A percentile compares a stretch with the other conserved stretches of the same genome.
These are phyloP conservation scores for Dorcus hopei DNA, from an alignment of 2,888 invertebrate genomes.

Conservation along the genomic window DNA sequence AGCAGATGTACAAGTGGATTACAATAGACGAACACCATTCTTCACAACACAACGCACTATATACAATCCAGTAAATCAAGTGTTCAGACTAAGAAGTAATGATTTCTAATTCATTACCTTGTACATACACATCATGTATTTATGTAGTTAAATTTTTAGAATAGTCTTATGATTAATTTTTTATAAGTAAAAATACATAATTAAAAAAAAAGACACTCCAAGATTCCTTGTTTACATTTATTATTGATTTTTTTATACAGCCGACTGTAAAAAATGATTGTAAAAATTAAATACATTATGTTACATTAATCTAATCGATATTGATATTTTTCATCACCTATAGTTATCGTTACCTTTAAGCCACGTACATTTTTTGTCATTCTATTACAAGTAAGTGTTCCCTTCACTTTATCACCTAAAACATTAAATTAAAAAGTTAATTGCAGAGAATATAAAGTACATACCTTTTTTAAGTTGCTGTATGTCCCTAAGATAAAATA, in stretches of 20 bases:
- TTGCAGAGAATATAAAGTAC: background rate
- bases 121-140: slow-evolving; percentile 16
- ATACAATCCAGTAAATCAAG: slow-evolving; percentile 55
- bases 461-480: slow-evolving; percentile 66
- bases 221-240: slow-evolving; percentile 18
- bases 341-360: slow-evolving; percentile 65
- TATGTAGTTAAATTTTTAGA: slow-evolving; percentile 25
- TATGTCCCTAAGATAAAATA: slow-evolving; percentile 78
- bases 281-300: slow-evolving; percentile 27
- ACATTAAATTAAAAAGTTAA: slow-evolving; percentile 21
- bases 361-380: slow-evolving; percentile 73
- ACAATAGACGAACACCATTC: slow-evolving; percentile 38
- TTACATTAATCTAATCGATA: slow-evolving; percentile 60
- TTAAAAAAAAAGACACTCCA: slow-evolving; percentile 1
- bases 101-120: slow-evolving; percentile 34
- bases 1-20: slow-evolving; percentile 70
- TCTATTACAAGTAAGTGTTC: slow-evolving; percentile 71
- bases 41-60: slow-evolving; percentile 44
- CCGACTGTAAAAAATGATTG: slow-evolving; percentile 26
- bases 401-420: slow-evolving; percentile 59
- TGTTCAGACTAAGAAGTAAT: slow-evolving; percentile 52
- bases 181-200: background rate
- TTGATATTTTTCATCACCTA: slow-evolving; percentile 60
- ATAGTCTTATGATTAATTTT: slow-evolving; percentile 18
- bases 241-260: slow-evolving; percentile 18